Conservation (phyloP, 2,797 vertebrate species). For the Fringilla coelebs region DNA sequence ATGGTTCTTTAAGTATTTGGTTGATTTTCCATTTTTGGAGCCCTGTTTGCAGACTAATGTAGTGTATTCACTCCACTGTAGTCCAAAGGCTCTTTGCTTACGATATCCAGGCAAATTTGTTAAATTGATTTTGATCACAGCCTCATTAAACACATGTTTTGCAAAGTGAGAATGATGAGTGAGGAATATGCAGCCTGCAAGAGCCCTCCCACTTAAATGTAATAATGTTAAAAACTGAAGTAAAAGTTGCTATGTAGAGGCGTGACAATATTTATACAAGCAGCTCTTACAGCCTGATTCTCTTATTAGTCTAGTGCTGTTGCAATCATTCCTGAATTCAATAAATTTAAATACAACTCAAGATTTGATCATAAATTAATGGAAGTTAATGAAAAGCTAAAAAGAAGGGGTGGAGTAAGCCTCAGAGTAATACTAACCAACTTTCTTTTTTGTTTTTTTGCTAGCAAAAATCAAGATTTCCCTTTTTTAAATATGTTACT, state of each 20-base stretch:
- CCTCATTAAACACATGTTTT: not conserved
- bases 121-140: not conserved
- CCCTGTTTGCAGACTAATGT: not conserved
- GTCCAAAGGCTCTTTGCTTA: not conserved
- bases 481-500: not conserved
- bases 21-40: not conserved
- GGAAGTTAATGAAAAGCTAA: slow-evolving; percentile 8
- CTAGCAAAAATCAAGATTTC: not conserved
- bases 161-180: not conserved
- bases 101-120: not conserved
- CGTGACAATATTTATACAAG: not conserved
- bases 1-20: not conserved
- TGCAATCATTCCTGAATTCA: not conserved
- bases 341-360: not conserved
- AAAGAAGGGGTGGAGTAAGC: not conserved
- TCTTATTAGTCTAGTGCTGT: not conserved
- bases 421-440: not conserved
- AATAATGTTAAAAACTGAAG: not conserved
- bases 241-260: not conserved
- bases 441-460: not conserved
- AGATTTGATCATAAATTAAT: not conserved
- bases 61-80: not conserved
- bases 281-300: not conserved
- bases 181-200: not conserved
- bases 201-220: not conserved